phyloP scores from a whole-genome alignment of 2,113 vertebrate genomes.

The Pogona vitticeps region DNA sequence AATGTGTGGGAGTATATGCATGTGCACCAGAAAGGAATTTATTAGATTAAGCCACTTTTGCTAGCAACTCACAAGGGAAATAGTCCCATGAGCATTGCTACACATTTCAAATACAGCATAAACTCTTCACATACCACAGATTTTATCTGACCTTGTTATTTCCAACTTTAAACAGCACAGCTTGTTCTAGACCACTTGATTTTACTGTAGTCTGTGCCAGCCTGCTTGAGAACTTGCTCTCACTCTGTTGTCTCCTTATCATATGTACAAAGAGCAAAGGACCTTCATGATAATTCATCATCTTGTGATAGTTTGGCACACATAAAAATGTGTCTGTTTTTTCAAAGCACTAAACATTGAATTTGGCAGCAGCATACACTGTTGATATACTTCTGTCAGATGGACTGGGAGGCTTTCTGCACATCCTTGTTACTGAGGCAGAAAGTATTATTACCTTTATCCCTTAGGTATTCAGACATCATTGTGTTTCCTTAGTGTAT shows the following conservation, averaged over 20 bases:
- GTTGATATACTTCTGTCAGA: not conserved
- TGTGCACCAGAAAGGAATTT: constrained; percentile 2
- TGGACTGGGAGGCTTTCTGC: not conserved
- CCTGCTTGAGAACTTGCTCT: fast-evolving
- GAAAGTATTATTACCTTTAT: not conserved
- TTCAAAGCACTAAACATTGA: not conserved
- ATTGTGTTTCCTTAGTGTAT: not conserved
- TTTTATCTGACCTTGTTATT: not conserved
- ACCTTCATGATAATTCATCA: not conserved
- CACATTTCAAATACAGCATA: not conserved
- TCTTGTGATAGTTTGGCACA: constrained; percentile 13
- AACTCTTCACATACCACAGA: not conserved
- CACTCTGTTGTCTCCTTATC: not conserved
- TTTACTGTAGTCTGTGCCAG: not conserved
- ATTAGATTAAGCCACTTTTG: not conserved
- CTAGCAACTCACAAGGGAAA: not conserved
- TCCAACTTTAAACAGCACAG: not conserved
- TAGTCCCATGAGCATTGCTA: not conserved
- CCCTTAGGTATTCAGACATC: not conserved
- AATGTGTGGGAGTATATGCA: not conserved
- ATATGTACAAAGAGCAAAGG: not conserved
- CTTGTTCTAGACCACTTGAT: not conserved
- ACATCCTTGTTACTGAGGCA: not conserved
- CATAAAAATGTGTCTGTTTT: not conserved
- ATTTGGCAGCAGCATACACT: not conserved